Base-by-base conservation (phyloP, 1,140 invertebrate species). In the Cataglyphis hispanica region DNA sequence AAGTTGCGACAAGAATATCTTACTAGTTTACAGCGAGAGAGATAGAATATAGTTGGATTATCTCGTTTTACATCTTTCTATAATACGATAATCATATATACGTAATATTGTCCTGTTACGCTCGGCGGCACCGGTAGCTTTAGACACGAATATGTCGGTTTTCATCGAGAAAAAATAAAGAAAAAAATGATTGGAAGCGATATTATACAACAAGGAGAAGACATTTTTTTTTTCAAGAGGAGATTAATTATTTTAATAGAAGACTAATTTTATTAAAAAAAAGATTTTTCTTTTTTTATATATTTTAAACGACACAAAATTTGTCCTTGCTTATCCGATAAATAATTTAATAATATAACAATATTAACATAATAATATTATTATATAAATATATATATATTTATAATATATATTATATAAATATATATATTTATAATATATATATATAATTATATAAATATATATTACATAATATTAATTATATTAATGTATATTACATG, bases 41-140 rank as follows among this genome's bases (percentile, higher is more conserved):
- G 77, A 74, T 74, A 77, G 56, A 86, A 64, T 89, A 86, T 64
- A 86, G 46, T 69, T 86, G 67, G 81, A 84, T 77, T 85, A 81
- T 84, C 60, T 83, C 69, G 46, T 84, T 86, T 67, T n/a, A 81
- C 64, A 69, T 13, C n/a, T 74, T 61, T 19, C 67, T 83, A 69
- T 64, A 46, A 69, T 83, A 67, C 46, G 46, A 84, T 78, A 85
- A 88, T 89, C 63, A 64, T 77, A 86, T 90, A 89, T 87, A 89
- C 74, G 75, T 90, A 92, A 93, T 93, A 93, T 93, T 93, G 92
- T 93, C 92, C 92, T 91, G 92, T 93, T 93, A 92, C 77, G 74
- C 86, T 90, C 84, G 90, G 90, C 90, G 46, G 16, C 86, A 87
- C 90, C 91, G 87, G 74, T 92, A 92, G 89, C 85, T 91, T 91